Percentiles rank a stretch among this genome's conserved stretches.
phyloP scores from a whole-genome alignment of 2,888 invertebrate species.

The Onchidella celtica region DNA sequence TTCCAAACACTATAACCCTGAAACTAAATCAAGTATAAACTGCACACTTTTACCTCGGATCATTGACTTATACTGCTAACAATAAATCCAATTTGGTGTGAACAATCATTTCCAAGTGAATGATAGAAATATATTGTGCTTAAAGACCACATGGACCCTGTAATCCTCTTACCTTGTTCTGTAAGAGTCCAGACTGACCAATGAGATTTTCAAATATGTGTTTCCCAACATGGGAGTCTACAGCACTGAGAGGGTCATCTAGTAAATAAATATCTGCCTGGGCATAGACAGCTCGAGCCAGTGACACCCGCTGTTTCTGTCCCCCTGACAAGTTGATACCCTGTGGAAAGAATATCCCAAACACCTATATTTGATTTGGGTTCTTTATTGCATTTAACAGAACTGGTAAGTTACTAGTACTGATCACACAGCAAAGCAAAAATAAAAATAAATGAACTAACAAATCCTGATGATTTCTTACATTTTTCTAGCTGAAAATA shows the following conservation, averaged over 20 bases:
- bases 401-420: neutral
- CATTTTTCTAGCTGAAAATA: too few relatives aligned
- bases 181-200: conserved; percentile 74
- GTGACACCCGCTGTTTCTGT: conserved; percentile 78
- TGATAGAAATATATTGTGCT: too few relatives aligned
- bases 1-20: too few relatives aligned
- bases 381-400: neutral
- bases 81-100: too few relatives aligned
- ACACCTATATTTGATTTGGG: neutral
- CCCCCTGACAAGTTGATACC: conserved; percentile 80
- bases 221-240: conserved; percentile 79
- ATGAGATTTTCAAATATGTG: conserved; percentile 79
- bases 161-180: conserved; percentile 70
- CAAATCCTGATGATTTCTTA: too few relatives aligned
- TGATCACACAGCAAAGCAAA: neutral
- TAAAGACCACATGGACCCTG: too few relatives aligned
- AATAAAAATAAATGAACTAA: neutral
- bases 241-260: conserved; percentile 80
- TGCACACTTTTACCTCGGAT: too few relatives aligned
- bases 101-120: too few relatives aligned
- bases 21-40: too few relatives aligned
- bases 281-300: conserved; percentile 78
- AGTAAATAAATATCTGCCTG: conserved; percentile 78
- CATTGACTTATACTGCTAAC: too few relatives aligned
- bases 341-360: conserved; percentile 54